These are phyloP conservation scores for Epinotia bilunana DNA, from an alignment of 2,888 invertebrate genomes.

Conservation along the genomic window DNA sequence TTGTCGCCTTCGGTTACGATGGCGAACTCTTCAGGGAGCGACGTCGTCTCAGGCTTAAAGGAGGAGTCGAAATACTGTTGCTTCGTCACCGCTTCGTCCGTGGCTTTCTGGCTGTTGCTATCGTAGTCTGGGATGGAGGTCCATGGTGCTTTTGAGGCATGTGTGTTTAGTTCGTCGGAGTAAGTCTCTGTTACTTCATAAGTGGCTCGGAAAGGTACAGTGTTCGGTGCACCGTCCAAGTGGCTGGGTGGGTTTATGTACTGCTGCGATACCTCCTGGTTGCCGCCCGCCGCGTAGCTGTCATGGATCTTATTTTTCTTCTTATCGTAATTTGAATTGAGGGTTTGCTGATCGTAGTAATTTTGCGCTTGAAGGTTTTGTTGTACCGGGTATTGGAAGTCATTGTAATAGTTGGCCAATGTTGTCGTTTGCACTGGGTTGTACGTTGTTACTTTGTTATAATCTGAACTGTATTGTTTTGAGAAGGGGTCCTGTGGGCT, in stretches of 20 bases:
- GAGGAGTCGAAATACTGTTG: slow-evolving; percentile 58
- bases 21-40: slow-evolving; percentile 70
- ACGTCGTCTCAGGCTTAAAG: slow-evolving; percentile 64
- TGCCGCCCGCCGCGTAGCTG: slow-evolving; percentile 67
- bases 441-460: slow-evolving; percentile 73
- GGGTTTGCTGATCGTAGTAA: slow-evolving; percentile 62
- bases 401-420: slow-evolving; percentile 63
- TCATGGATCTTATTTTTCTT: slow-evolving; percentile 71
- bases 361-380: slow-evolving; percentile 69
- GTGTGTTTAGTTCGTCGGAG: slow-evolving; percentile 65
- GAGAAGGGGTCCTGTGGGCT: slow-evolving; percentile 79
- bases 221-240: slow-evolving; percentile 53
- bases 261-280: slow-evolving; percentile 68
- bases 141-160: slow-evolving; percentile 71
- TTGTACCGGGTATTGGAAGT: slow-evolving; percentile 64
- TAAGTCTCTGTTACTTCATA: slow-evolving; percentile 80
- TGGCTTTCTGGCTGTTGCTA: slow-evolving; percentile 59
- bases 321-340: slow-evolving; percentile 63
- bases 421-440: slow-evolving; percentile 71
- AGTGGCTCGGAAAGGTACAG: slow-evolving; percentile 60
- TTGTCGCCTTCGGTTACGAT: slow-evolving; percentile 77
- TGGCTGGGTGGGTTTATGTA: slow-evolving; percentile 63
- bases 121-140: slow-evolving; percentile 66
- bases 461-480: slow-evolving; percentile 63
- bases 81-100: slow-evolving; percentile 64